These are phyloP conservation scores for Chrosomus eos DNA, from an alignment of 2,797 vertebrate species.

Conservation along the genomic window DNA sequence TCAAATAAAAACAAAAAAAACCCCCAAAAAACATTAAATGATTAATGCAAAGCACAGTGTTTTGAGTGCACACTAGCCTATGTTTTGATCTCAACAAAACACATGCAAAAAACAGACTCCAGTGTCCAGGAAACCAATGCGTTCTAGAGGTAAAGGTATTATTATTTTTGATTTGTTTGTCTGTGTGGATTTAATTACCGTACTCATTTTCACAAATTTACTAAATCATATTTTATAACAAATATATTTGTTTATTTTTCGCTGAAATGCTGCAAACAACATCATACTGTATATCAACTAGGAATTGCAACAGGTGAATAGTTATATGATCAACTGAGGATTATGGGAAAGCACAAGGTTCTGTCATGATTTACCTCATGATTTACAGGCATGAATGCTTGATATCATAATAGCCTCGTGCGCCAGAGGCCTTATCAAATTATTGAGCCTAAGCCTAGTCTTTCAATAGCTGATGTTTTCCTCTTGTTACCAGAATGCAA, in stretches of 20 bases:
- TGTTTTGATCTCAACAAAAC: neutral
- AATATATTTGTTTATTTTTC: neutral
- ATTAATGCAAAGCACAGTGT: neutral
- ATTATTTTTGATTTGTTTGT: neutral
- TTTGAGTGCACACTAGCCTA: neutral
- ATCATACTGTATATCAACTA: no score
- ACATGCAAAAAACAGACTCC: neutral
- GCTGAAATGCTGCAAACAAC: no score
- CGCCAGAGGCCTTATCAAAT: slow-evolving; percentile 41
- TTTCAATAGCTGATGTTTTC: slow-evolving; percentile 35
- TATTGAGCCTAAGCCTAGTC: slow-evolving; percentile 24
- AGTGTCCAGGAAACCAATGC: neutral
- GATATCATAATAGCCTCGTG: slow-evolving; percentile 10
- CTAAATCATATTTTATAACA: neutral
- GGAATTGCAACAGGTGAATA: neutral
- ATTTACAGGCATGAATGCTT: slow-evolving; percentile 25
- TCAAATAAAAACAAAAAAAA: neutral
- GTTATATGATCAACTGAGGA: neutral
- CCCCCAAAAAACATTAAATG: neutral
- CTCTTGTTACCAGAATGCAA: slow-evolving; percentile 58
- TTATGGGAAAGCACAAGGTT: slow-evolving; percentile 24
- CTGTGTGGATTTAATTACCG: no score
- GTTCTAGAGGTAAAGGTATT: neutral
- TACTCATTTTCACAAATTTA: neutral
- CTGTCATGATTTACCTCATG: slow-evolving; percentile 1